phyloP scores from a whole-genome alignment of 2,113 vertebrate species.

The Corapipo altera region DNA sequence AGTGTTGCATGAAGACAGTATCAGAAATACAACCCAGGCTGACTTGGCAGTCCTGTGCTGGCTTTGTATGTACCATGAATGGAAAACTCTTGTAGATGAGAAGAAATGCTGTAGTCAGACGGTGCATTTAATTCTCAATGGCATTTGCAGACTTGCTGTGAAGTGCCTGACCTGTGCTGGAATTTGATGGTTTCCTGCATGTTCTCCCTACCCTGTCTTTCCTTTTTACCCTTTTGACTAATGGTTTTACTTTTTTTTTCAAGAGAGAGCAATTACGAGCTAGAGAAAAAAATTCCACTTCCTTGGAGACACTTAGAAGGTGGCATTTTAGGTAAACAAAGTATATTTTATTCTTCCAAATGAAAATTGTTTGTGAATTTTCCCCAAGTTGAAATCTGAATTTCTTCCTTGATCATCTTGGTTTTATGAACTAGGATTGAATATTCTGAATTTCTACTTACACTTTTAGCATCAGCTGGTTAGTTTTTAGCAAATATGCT shows the following conservation, averaged over 20 bases:
- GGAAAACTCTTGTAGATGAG: slow-evolving; percentile 54
- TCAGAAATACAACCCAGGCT: slow-evolving; percentile 15
- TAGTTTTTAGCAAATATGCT: not conserved
- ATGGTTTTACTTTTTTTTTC: not conserved
- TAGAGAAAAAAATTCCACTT: not conserved
- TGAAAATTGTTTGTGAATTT: slow-evolving; percentile 21
- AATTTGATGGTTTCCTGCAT: slow-evolving; percentile 2
- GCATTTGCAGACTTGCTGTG: slow-evolving; percentile 23
- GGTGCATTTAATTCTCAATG: not conserved
- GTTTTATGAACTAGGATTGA: slow-evolving; percentile 37
- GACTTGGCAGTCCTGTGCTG: not conserved
- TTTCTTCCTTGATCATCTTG: slow-evolving; percentile 17
- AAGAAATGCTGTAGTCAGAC: not conserved
- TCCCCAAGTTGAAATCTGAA: not conserved
- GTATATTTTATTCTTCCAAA: slow-evolving; percentile 18
- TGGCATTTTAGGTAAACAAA: slow-evolving; percentile 16
- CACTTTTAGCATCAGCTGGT: not conserved
- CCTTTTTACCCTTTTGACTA: slow-evolving; percentile 25
- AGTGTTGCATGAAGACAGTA: not conserved
- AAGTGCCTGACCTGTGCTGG: slow-evolving; percentile 6
- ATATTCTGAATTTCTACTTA: slow-evolving; percentile 9
- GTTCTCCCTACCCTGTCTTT: slow-evolving; percentile 11
- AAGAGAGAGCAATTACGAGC: not conserved
- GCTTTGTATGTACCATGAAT: slow-evolving; percentile 24
- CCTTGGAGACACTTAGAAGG: slow-evolving; percentile 12